Conservation (phyloP, 2,888 invertebrate genomes). For the Osmoderma eremita region DNA sequence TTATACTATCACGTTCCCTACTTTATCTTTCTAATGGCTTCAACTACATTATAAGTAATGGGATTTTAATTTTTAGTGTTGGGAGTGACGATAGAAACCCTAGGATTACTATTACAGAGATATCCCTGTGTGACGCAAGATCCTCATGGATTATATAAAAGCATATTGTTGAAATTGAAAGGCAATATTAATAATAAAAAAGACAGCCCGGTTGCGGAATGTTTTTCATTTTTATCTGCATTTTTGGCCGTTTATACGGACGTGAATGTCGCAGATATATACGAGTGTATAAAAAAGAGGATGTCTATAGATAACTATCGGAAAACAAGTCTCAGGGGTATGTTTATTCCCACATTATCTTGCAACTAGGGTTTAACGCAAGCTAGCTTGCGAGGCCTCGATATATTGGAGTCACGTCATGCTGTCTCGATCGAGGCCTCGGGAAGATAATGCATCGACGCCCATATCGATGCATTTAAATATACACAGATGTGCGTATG, state of each 20-base stretch:
- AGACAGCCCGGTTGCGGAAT: slow-evolving; percentile 50
- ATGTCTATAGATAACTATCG: slow-evolving; percentile 18
- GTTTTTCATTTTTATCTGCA: slow-evolving; percentile 54
- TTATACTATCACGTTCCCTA: not conserved
- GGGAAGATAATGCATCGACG: no score
- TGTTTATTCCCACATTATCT: not conserved
- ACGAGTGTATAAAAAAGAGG: slow-evolving; percentile 25
- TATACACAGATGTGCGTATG: no score
- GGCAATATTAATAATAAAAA: slow-evolving; percentile 45
- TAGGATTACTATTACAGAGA: slow-evolving; percentile 56
- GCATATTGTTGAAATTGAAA: slow-evolving; percentile 51
- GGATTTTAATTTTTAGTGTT: slow-evolving; percentile 52
- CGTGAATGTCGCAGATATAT: slow-evolving; percentile 46
- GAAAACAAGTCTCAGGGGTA: slow-evolving; percentile 45
- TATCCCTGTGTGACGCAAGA: slow-evolving; percentile 52
- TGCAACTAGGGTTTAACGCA: no score
- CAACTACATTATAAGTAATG: not conserved
- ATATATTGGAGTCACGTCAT: not conserved
- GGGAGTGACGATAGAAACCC: slow-evolving; percentile 51
- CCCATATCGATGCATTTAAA: no score
- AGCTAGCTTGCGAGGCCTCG: no score
- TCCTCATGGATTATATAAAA: slow-evolving; percentile 46
- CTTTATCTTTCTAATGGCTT: not conserved
- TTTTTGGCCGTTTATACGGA: slow-evolving; percentile 53
- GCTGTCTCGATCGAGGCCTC: no score